Evolutionary conservation across 1,140 invertebrate species (phyloP).

Genomic region (Orussus abietinus): DNA sequence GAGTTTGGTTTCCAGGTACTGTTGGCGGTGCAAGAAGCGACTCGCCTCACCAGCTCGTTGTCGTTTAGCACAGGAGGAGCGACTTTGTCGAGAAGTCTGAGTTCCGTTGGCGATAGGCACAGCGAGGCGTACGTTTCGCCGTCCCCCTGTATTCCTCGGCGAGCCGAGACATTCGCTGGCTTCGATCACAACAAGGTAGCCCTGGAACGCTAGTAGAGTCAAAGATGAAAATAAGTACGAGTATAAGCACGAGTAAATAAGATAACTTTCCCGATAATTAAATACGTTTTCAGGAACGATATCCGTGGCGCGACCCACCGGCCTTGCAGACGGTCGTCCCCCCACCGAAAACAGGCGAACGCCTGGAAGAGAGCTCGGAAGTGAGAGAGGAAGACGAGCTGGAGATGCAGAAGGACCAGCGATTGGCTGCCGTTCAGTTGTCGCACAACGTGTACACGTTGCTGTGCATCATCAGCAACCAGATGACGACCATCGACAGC

Average conservation of each 20-base stretch:
- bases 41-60: slow-evolving; percentile 67
- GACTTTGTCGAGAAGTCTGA: slow-evolving; percentile 81
- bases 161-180: slow-evolving; percentile 92
- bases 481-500: slow-evolving; percentile 80
- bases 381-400: slow-evolving; percentile 25
- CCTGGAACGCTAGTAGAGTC: no score
- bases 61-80: slow-evolving; percentile 64
- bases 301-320: slow-evolving; percentile 52
- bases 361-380: slow-evolving; percentile 24
- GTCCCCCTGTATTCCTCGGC: slow-evolving; percentile 69
- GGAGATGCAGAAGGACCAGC: slow-evolving; percentile 57
- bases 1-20: slow-evolving; percentile 42
- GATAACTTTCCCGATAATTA: slow-evolving; percentile 12
- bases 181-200: slow-evolving; percentile 74
- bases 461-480: slow-evolving; percentile 77
- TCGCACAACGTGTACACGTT: slow-evolving; percentile 80
- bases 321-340: slow-evolving; percentile 27
- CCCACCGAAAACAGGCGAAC: slow-evolving; percentile 24
- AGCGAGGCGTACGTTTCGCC: slow-evolving; percentile 78
- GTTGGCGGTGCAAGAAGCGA: slow-evolving; percentile 60
- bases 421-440: slow-evolving; percentile 68
- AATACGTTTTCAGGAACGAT: slow-evolving; percentile 44
- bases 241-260: no score
- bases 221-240: slow-evolving; percentile 24
- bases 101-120: slow-evolving; percentile 86